Percentiles rank a stretch among this genome's conserved stretches.
Conservation (phyloP, 2,888 invertebrate genomes). For the Augochlorella aurata region DNA sequence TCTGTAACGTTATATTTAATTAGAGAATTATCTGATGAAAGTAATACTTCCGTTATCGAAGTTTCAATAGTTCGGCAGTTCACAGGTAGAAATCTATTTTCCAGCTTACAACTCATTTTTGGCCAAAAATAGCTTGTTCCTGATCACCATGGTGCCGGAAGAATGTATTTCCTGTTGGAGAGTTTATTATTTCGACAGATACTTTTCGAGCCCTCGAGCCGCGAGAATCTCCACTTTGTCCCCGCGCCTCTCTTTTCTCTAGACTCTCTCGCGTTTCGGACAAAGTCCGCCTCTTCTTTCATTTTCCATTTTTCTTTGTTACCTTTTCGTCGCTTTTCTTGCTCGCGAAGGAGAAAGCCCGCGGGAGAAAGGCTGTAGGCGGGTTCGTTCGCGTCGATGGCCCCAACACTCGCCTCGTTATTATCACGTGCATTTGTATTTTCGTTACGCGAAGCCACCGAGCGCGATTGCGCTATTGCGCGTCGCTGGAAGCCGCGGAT, state of each 20-base stretch:
- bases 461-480: conserved; percentile 59
- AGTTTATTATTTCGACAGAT: conserved; percentile 63
- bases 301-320: conserved; percentile 8
- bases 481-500: conserved; percentile 18
- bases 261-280: conserved; percentile 18
- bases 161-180: conserved; percentile 41
- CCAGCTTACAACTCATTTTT: no score
- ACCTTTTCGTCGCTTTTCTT: not conserved
- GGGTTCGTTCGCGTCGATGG: conserved; percentile 27
- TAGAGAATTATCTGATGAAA: no score
- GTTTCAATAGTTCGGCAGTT: no score
- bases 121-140: no score
- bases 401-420: conserved; percentile 46
- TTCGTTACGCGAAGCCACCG: conserved; percentile 44
- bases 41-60: no score
- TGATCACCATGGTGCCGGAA: not conserved
- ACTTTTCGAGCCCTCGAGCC: conserved; percentile 40
- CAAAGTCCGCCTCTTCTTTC: conserved; percentile 15
- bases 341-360: conserved; percentile 20
- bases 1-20: no score
- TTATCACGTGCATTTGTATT: conserved; percentile 61
- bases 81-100: no score
- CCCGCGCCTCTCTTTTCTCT: not conserved
- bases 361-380: not conserved
- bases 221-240: conserved; percentile 42